Evolutionary conservation across 2,113 vertebrate genomes (phyloP).

Genomic region (Osmerus eperlanus): DNA sequence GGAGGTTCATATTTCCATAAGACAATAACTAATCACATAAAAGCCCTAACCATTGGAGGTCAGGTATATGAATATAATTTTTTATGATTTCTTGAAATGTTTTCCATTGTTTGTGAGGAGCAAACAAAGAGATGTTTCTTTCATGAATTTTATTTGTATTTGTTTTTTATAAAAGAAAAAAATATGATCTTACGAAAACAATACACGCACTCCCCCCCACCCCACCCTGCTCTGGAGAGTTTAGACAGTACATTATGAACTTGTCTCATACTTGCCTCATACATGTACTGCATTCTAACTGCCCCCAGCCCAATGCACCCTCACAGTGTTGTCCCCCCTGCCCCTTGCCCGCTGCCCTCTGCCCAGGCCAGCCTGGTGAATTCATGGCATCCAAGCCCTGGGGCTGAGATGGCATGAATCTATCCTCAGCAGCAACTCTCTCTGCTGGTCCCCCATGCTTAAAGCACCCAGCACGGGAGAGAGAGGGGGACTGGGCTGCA

Average conservation of each 20-base stretch:
- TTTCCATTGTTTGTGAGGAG: slow-evolving; percentile 51
- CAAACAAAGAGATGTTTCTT: slow-evolving; percentile 65
- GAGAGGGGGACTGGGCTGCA: slow-evolving; percentile 22
- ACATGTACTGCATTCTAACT: slow-evolving; percentile 57
- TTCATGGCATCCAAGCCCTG: slow-evolving; percentile 57
- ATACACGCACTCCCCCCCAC: slow-evolving; percentile 9
- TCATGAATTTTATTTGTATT: slow-evolving; percentile 21
- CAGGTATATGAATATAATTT: not conserved
- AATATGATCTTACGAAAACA: not conserved
- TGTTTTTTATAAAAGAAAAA: slow-evolving; percentile 2
- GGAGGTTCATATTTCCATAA: not conserved
- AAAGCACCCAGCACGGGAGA: slow-evolving; percentile 24
- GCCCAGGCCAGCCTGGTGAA: slow-evolving; percentile 45
- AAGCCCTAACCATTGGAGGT: too few relatives aligned
- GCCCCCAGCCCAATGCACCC: slow-evolving; percentile 8
- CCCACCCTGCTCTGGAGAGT: too few relatives aligned
- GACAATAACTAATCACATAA: too few relatives aligned
- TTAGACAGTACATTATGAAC: slow-evolving; percentile 49
- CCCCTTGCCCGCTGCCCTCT: not conserved
- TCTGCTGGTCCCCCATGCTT: slow-evolving; percentile 16
- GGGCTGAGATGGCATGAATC: slow-evolving; percentile 58
- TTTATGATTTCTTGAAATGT: slow-evolving; percentile 14
- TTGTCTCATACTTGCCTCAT: slow-evolving; percentile 50
- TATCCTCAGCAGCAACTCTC: slow-evolving; percentile 24
- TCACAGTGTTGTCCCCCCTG: slow-evolving; percentile 19